A percentile compares a stretch with the other conserved stretches of the same genome.
These are phyloP conservation scores for Therioaphis trifolii DNA, from an alignment of 2,888 invertebrate species.

Conservation along the genomic window DNA sequence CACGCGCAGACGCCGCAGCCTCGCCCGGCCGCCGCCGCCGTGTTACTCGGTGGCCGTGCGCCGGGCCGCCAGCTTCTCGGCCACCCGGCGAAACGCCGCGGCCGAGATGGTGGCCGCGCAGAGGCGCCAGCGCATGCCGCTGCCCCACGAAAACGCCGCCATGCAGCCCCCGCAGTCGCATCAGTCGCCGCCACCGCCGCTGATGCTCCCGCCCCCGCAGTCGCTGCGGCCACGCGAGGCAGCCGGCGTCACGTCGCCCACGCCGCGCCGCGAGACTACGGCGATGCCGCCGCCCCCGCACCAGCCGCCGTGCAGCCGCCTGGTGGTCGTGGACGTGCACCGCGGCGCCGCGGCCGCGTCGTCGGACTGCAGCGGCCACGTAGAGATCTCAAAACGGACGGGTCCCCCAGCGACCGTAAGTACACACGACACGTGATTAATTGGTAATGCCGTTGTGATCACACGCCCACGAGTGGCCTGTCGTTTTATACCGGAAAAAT, in stretches of 20 bases:
- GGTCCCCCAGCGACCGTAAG: background rate
- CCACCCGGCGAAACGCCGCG: conserved; percentile 51
- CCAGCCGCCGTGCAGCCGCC: background rate
- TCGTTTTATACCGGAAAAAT: no score
- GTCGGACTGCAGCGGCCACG: background rate
- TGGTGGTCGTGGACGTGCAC: background rate
- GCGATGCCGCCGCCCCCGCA: no score
- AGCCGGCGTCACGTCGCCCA: conserved; percentile 32
- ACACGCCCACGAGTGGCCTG: no score
- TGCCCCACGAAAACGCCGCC: conserved; percentile 6
- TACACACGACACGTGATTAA: no score
- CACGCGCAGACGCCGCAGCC: conserved; percentile 25
- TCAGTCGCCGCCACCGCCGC: conserved; percentile 19
- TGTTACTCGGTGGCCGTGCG: conserved; percentile 63
- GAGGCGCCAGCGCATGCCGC: conserved; percentile 30
- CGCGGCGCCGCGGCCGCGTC: no score
- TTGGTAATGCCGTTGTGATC: no score
- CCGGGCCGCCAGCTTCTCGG: conserved; percentile 63
- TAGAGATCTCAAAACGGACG: background rate
- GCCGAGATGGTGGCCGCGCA: conserved; percentile 27
- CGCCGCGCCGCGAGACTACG: no score
- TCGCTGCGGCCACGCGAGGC: background rate
- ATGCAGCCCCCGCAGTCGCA: background rate
- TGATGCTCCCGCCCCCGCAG: background rate
- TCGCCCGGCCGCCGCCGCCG: conserved; percentile 52